A percentile compares a stretch with the other conserved stretches of the same genome.
Conservation (phyloP, 2,113 vertebrate species). For the Alouatta palliata region DNA sequence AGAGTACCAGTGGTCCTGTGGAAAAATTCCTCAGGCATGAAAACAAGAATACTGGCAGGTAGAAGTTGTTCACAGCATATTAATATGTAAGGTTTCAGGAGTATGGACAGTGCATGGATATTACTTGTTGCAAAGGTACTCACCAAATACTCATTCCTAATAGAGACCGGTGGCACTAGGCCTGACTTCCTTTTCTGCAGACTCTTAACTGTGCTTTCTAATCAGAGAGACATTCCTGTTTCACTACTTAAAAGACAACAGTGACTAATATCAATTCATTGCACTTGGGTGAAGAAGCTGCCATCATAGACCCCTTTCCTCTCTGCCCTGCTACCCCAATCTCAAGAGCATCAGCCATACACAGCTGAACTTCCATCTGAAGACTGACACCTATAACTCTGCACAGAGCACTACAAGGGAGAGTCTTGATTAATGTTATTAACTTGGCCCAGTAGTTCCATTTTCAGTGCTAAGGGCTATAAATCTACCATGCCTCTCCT, state of each 20-base stretch:
- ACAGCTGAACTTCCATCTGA: not conserved
- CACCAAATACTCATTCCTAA: not conserved
- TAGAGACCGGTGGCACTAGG: not conserved
- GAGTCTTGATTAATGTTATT: not conserved
- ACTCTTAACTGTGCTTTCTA: not conserved
- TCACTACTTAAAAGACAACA: constrained; percentile 8
- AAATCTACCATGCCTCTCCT: not conserved
- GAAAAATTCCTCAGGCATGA: not conserved
- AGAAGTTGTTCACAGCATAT: not conserved
- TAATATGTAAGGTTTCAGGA: not conserved
- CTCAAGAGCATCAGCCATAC: not conserved
- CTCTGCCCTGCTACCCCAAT: not conserved
- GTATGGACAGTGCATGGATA: not conserved
- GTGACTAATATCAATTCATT: not conserved
- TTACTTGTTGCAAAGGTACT: not conserved
- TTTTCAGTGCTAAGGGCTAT: not conserved
- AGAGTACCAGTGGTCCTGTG: not conserved
- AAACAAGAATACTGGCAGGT: not conserved
- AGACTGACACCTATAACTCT: not conserved
- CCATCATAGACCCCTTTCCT: not conserved
- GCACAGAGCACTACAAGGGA: not conserved
- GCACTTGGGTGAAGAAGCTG: not conserved
- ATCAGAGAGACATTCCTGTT: not conserved
- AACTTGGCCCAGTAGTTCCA: not conserved
- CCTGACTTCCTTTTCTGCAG: not conserved